Evolutionary conservation across 1,140 invertebrate species (phyloP).

Genomic region (Gonioctena quinquepunctata): DNA sequence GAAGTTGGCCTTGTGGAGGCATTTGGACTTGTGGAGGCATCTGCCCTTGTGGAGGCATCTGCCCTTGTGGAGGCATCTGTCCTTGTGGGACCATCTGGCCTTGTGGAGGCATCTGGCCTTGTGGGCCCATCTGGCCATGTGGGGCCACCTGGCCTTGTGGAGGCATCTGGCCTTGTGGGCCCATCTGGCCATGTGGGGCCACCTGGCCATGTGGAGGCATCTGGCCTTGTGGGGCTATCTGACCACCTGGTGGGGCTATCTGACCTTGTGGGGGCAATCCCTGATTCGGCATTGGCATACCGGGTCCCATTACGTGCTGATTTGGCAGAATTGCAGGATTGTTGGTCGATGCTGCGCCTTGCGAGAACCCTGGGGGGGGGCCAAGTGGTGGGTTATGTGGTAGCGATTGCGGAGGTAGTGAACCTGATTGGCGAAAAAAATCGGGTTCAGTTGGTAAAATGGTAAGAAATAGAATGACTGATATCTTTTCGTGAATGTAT

Average conservation of each 20-base stretch:
- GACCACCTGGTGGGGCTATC: conserved; percentile 14
- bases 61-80: conserved; percentile 5
- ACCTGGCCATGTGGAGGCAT: conserved; percentile 12
- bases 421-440: too few species aligned
- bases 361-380: conserved; percentile 5
- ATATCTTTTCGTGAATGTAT: too few species aligned
- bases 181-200: conserved; percentile 19
- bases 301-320: conserved; percentile 12
- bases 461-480: too few species aligned
- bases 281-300: background rate
- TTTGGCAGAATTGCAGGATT: background rate
- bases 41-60: conserved; percentile 6
- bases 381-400: conserved; percentile 14
- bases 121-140: conserved; percentile 34
- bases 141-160: conserved; percentile 10
- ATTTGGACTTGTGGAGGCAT: conserved; percentile 6
- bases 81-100: conserved; percentile 3
- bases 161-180: conserved; percentile 32
- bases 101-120: conserved; percentile 42
- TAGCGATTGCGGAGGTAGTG: conserved; percentile 15
- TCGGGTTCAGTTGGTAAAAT: too few species aligned
- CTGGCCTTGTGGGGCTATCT: conserved; percentile 7
- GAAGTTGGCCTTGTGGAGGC: background rate
- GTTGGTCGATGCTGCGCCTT: conserved; percentile 21
- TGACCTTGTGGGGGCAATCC: conserved; percentile 2